These are phyloP conservation scores for Perdita meconis DNA, from an alignment of 2,888 invertebrate genomes.

Conservation along the genomic window DNA sequence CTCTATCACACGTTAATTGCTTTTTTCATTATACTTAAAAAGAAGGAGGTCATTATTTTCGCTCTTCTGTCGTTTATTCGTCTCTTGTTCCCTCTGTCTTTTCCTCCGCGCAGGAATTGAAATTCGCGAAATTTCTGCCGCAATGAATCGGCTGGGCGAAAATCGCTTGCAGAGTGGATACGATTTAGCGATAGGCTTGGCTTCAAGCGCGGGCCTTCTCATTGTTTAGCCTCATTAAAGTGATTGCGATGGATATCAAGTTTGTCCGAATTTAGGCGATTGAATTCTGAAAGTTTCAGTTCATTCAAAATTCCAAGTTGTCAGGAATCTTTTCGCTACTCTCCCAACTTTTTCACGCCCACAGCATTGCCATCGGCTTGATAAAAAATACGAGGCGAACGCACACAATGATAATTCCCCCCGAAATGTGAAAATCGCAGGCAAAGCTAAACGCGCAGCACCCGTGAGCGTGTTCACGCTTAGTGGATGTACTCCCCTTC, in stretches of 20 bases:
- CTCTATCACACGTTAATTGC: slow-evolving; percentile 51
- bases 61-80: slow-evolving; percentile 24
- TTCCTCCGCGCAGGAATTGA: slow-evolving; percentile 14
- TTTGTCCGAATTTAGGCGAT: too few relatives aligned
- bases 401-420: neutral
- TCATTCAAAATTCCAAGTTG: too few relatives aligned
- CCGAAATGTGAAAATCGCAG: slow-evolving; percentile 22
- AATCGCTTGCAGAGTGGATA: neutral
- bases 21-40: slow-evolving; percentile 57
- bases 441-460: neutral
- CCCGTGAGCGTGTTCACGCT: neutral
- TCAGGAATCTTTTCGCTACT: too few relatives aligned
- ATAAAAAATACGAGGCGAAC: neutral
- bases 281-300: too few relatives aligned
- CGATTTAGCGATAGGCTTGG: too few relatives aligned
- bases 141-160: slow-evolving; percentile 6
- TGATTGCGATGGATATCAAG: too few relatives aligned
- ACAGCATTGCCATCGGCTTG: too few relatives aligned
- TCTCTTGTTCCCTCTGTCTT: neutral
- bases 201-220: too few relatives aligned
- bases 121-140: slow-evolving; percentile 28
- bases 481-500: slow-evolving; percentile 49
- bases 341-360: too few relatives aligned
- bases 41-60: slow-evolving; percentile 47
- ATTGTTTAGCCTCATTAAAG: too few relatives aligned